Evolutionary conservation across 1,140 invertebrate species (phyloP), one percentile per base, ranked within the genome.

Genomic region (Gonatopus flavifemur): DNA sequence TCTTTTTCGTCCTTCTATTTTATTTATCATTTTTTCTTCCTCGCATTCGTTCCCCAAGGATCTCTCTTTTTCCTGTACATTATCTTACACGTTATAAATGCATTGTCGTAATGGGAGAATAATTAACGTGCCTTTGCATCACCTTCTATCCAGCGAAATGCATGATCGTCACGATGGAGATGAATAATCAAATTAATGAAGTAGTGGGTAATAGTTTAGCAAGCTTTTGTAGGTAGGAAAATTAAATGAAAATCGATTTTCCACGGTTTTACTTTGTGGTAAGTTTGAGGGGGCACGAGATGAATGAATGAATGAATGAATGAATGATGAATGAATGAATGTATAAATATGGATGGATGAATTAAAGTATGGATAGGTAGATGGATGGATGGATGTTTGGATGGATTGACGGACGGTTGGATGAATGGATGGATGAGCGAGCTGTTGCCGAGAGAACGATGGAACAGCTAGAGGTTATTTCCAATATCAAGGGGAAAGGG

Each of bases 161-260:
- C 43, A 46, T 35, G n/a, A n/a, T 46, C 35, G 32, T 25, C 16
- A 47, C 42, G 42, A 47, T 41, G 20, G 24, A 20, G 20, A n/a
- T n/a, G n/a, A n/a, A n/a, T 51, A 51, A 51, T 51, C 31, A 42
- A 44, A 33, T 51, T 51, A 51, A 51, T 33, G 20, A 13, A 22
- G 38, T 20, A 21, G n/a, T 3, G 20, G 43, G 41, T 40, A 25
- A n/a, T 33, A 19, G 9, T 38, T 38, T 19, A 35, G 39, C 16
- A 38, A 28, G 39, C 49, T 42, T 56, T 56, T 56, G 50, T 56
- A 47, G 24, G 7, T 31, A 20, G 28, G 24, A 18, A 28, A 53
- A 57, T 57, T 53, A 53, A 57, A 49, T 57, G 53, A 57, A 57
- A 57, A 53, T 57, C 50, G 39, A 57, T 57, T 53, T 52, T 43